Evolutionary conservation across 2,888 invertebrate genomes (phyloP).

Genomic region (Scaptomyza reducta): DNA sequence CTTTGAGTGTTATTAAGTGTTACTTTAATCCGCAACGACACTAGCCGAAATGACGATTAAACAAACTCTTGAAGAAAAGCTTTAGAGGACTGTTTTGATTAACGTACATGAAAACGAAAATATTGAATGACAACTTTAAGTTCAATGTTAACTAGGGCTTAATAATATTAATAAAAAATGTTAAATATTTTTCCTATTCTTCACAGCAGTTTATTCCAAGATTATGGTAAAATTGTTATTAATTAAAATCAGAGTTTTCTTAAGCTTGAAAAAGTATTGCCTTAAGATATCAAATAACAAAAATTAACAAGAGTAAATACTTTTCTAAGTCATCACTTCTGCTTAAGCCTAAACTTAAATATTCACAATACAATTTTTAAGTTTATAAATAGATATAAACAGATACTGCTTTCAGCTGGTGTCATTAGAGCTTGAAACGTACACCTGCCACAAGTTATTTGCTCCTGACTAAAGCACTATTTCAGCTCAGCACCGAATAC

Average conservation of each 20-base stretch:
- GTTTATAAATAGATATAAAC: not conserved
- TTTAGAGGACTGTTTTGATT: not conserved
- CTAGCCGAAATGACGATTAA: slow-evolving; percentile 13
- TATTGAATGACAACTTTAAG: not conserved
- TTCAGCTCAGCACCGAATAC: slow-evolving; percentile 28
- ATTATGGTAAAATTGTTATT: too few species aligned
- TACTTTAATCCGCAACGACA: slow-evolving; percentile 31
- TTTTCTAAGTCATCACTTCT: not conserved
- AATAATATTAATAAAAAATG: too few species aligned
- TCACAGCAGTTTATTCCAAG: too few species aligned
- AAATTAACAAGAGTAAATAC: not conserved
- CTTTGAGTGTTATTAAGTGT: slow-evolving; percentile 7
- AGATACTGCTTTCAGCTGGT: slow-evolving; percentile 29
- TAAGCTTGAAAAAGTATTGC: too few species aligned
- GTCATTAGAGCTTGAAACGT: slow-evolving; percentile 29
- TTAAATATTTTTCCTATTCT: too few species aligned
- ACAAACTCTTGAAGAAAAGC: not conserved
- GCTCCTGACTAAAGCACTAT: slow-evolving; percentile 11
- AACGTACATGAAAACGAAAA: not conserved
- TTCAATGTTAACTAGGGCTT: not conserved
- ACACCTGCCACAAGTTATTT: slow-evolving; percentile 28
- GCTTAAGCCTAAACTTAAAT: too few species aligned
- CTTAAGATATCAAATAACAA: too few species aligned
- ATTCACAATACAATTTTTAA: too few species aligned
- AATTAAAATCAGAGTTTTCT: too few species aligned